phyloP scores from a whole-genome alignment of 2,113 vertebrate species.

The Lycocorax pyrrhopterus region DNA sequence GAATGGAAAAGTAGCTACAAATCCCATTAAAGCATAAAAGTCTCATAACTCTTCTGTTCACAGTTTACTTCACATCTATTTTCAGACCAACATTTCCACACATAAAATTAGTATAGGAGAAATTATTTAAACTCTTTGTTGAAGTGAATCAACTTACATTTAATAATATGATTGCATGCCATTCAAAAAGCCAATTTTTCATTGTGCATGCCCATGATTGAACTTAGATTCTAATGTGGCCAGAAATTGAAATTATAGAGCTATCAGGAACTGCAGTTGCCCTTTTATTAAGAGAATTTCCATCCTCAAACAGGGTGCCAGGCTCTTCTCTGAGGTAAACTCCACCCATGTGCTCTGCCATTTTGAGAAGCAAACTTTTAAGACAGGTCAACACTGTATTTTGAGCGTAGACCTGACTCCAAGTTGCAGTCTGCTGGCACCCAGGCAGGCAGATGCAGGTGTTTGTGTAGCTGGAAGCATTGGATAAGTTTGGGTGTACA shows the following conservation, averaged over 20 bases:
- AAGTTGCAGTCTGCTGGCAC: background rate
- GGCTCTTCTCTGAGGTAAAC: background rate
- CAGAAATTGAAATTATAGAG: background rate
- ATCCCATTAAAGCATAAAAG: background rate
- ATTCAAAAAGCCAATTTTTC: slow-evolving; percentile 8
- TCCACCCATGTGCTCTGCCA: background rate
- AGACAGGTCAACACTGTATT: background rate
- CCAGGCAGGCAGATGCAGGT: background rate
- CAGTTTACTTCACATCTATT: slow-evolving; percentile 38
- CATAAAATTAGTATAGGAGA: slow-evolving; percentile 32
- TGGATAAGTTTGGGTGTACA: background rate
- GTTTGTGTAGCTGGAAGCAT: background rate
- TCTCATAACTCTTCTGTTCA: background rate
- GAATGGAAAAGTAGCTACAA: slow-evolving; percentile 9
- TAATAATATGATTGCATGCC: background rate
- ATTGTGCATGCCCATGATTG: background rate
- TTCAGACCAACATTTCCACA: slow-evolving; percentile 23
- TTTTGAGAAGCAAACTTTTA: background rate
- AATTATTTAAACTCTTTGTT: slow-evolving; percentile 22
- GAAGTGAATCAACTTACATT: slow-evolving; percentile 27
- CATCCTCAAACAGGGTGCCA: background rate
- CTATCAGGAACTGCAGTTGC: background rate
- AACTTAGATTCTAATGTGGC: background rate
- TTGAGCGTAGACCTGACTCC: background rate
- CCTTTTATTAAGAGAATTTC: background rate